phyloP scores from a whole-genome alignment of 2,888 invertebrate genomes.

The Caenorhabditis sp. region DNA sequence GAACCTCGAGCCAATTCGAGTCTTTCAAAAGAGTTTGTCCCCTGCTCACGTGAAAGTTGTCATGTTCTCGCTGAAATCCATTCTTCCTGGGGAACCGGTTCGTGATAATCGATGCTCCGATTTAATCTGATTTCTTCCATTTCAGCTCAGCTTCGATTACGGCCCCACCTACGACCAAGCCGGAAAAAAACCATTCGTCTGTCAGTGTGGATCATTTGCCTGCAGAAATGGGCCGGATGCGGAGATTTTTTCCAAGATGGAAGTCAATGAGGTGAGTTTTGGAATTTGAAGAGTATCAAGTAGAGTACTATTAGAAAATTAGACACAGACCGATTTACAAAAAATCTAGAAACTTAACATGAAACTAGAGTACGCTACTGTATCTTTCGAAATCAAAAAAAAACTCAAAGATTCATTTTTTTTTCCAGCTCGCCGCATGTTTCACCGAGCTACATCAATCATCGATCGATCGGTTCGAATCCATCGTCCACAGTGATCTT shows the following conservation, averaged over 20 bases:
- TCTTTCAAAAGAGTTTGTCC: background rate
- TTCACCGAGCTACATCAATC: no score
- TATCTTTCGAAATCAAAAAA: no score
- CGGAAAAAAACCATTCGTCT: background rate
- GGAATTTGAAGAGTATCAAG: no score
- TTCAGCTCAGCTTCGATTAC: constrained; percentile 14
- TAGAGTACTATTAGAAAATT: no score
- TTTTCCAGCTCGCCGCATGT: no score
- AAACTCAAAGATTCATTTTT: no score
- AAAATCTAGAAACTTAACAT: no score
- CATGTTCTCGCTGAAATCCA: background rate
- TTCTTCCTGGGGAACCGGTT: constrained; percentile 20
- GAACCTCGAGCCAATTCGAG: background rate
- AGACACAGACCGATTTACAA: no score
- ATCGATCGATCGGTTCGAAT: no score
- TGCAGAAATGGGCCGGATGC: background rate
- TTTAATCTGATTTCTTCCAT: background rate
- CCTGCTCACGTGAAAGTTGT: background rate
- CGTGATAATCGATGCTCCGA: no score
- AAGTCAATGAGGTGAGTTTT: background rate
- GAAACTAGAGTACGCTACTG: no score
- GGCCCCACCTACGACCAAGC: background rate
- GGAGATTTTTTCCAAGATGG: background rate
- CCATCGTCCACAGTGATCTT: no score
- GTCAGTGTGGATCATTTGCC: background rate